Base-by-base conservation (phyloP, 2,113 vertebrate species). In the Neodontobutis hainanensis region DNA sequence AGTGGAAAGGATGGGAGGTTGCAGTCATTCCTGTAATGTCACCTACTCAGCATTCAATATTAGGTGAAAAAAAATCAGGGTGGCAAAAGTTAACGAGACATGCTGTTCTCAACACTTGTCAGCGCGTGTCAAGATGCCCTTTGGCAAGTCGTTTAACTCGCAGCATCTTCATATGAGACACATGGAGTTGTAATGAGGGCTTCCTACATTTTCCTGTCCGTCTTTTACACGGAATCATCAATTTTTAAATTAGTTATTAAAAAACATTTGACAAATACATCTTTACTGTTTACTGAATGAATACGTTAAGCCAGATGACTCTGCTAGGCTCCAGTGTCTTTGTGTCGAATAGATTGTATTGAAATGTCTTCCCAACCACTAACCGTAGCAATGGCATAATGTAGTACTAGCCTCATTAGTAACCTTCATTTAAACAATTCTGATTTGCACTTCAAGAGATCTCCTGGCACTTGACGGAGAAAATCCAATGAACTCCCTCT, bases 41-140 rank as follows among this genome's bases (percentile, higher is more conserved):
- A 84, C 71, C 19, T 49, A 46, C 58, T 69, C 68, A 77, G 57
- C 55, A 65, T 75, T 40, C 14, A 34, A 63, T 62, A 84, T 76
- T 73, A 73, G 62, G 50, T 73, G 67, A 50, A 61, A 80, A 53
- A 12, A 81, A 72, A 81, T 56, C 14, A 63, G 55, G 73, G 59
- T 65, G 79, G 72, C 52, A 57, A 75, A 80, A 77, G 44, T 57
- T 73, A 78, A 81, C 78, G 59, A 75, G 82, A 83, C 75, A 48
- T 44, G 52, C 79, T 65, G 78, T 69, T 81, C 64, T 56, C 62
- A 15, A 62, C 68, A 66, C 77, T 71, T 77, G 63, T 82, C 74
- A 77, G 19, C 10, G 32, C n/a, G 58, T 78, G 82, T 70, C 59
- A 64, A 75, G 59, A 76, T 67, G 55, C 68, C 63, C 69, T 60